Base-by-base conservation (phyloP, 37 sponge, comb jelly and placozoan genomes). In the Axinella damicornis region DNA sequence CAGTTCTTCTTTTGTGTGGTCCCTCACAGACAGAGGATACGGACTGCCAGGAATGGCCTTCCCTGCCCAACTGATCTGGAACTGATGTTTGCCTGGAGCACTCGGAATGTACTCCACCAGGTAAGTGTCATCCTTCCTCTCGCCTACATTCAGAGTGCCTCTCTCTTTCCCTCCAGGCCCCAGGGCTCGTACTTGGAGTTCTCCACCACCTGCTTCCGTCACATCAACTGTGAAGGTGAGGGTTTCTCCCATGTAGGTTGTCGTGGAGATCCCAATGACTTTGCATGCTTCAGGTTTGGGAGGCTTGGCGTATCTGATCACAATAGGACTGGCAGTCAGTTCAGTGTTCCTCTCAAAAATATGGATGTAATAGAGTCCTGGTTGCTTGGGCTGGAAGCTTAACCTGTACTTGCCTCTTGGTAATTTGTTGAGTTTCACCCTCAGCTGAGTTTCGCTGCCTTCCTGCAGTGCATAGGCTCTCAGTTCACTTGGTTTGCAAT, bases 41-140 rank as follows among this genome's bases (percentile, higher is more conserved):
- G 91, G 91, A 55, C 87, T 86, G 31, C 91, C 91, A 1, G 37
- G 64, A 14, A 91, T 73, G 87, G 86, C 73, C 67, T 62, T 77
- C 14, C 90, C 79, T 21, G 36, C 40, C 85, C 83, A 57, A 56
- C 9, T 80, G n/a, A 41, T 53, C 13, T 80, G 81, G 19, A 80
- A 16, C 25, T 41, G 70, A 68, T 80, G 67, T 11, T 67, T 28
- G 15, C 81, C 81, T 1, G 69, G 53, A 21, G 24, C 16, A 4
- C 6, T 28, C 0, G 81, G 70, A 27, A 69, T 80, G 70, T 67
- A 67, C 31, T 14, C 19, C 13, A 80, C 21, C 1, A 56, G 13
- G 39, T 67, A 14, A 0, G 24, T 52, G 21, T 69, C 57, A 2
- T 67, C 27, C 32, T 66, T 40, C 22, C 76, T 81, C 24, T 56